Evolutionary conservation across 2,113 vertebrate genomes (phyloP), one percentile per base, ranked within the genome.

Genomic region (Cebus imitator): DNA sequence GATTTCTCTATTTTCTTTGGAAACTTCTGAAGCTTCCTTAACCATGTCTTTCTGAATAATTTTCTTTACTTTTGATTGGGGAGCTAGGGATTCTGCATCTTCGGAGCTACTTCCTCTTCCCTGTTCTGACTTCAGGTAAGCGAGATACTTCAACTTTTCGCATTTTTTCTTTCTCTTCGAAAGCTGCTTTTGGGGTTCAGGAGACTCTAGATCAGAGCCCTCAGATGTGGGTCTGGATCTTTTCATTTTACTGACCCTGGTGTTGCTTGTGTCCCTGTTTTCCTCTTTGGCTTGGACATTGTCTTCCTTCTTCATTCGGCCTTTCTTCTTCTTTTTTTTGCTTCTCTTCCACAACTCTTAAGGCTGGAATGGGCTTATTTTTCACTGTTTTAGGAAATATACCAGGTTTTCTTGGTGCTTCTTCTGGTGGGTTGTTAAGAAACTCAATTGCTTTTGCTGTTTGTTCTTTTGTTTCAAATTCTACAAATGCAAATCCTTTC

Each of bases 401-500:
- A 8, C 99, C 99, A 21, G 99, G 99, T 96, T 99, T 99, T 95
- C 99, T 99, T 3, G 99, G 99, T 0, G 99, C 99, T 97, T 99
- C 99, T 97, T 99, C 99, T 45, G 99, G 99, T 50, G 99, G 99
- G 93, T 99, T 99, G 97, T 99, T 99, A 97, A 99, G 97, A 97
- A 98, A 99, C 98, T 99, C 99, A 92, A 99, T 99, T 64, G 99
- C 99, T 98, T 99, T 99, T 86, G 98, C 98, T 18, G 99, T 99
- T 98, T 99, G 99, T 84, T 99, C 99, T 97, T 98, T 98, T 25
- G 98, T 99, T 98, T 99, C 99, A 98, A 99, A 99, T 96, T 99
- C 99, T 21, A 99, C 99, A 94, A 99, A 99, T 4, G 99, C 99
- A 97, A 99, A 99, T 20, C 99, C 99, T 87, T 99, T 99, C 1